A percentile compares a stretch with the other conserved stretches of the same genome.
Conservation (phyloP, 92 coral and sea anemone species). For the Epizoanthus fatuus region DNA sequence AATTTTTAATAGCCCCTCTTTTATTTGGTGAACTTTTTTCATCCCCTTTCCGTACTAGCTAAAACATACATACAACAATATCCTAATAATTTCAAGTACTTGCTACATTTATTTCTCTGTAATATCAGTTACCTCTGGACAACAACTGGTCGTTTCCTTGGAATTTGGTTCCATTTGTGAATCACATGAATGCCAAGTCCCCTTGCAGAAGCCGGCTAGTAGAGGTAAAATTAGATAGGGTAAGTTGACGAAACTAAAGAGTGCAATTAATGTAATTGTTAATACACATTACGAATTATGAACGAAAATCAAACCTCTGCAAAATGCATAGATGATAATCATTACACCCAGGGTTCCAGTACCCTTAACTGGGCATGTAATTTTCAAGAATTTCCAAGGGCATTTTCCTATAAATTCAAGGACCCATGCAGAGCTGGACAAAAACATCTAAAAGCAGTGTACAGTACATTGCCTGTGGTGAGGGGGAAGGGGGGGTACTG, state of each 20-base stretch:
- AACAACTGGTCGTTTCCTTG: constrained; percentile 94
- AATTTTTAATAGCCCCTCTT: too few species aligned
- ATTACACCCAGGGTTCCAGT: too few species aligned
- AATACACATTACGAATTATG: neutral
- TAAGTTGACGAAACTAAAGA: neutral
- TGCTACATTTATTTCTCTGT: neutral
- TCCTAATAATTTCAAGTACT: neutral
- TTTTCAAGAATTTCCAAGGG: too few species aligned
- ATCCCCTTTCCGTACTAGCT: neutral
- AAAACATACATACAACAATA: neutral
- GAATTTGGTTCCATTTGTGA: constrained; percentile 98
- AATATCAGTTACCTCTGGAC: constrained; percentile 83
- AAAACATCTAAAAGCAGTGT: too few species aligned
- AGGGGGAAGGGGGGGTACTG: too few species aligned
- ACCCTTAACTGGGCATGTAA: too few species aligned
- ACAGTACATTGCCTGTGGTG: too few species aligned
- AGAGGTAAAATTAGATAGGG: neutral
- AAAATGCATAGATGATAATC: too few species aligned
- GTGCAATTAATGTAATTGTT: neutral
- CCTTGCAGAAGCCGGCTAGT: constrained; percentile 98
- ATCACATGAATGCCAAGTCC: constrained; percentile 96
- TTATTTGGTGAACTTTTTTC: too few species aligned
- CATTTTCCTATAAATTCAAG: too few species aligned
- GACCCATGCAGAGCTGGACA: too few species aligned
- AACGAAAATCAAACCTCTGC: too few species aligned